Evolutionary conservation across 2,888 invertebrate genomes (phyloP).

Genomic region (Eupithecia abbreviata): DNA sequence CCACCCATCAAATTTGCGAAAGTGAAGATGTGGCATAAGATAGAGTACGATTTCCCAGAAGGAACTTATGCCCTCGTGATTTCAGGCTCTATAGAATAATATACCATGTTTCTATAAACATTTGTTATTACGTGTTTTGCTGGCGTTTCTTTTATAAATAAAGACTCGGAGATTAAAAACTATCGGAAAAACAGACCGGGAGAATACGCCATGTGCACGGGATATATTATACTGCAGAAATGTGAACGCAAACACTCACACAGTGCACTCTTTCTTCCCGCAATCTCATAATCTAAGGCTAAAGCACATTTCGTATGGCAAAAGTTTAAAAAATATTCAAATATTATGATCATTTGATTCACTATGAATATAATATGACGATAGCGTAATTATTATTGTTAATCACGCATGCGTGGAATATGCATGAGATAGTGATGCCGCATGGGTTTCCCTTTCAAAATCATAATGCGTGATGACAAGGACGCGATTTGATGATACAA

Average conservation of each 20-base stretch:
- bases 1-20: too few relatives aligned
- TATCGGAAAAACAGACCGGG: too few relatives aligned
- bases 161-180: too few relatives aligned
- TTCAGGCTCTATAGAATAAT: too few relatives aligned
- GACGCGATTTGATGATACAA: constrained; percentile 6
- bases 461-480: constrained; percentile 35
- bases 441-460: constrained; percentile 39
- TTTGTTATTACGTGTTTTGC: too few relatives aligned
- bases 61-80: too few relatives aligned
- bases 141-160: too few relatives aligned
- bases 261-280: neutral
- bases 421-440: constrained; percentile 28
- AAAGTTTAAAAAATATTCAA: constrained; percentile 7
- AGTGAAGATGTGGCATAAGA: too few relatives aligned
- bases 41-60: too few relatives aligned
- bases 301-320: neutral
- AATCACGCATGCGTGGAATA: constrained; percentile 38
- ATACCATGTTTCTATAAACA: too few relatives aligned
- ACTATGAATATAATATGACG: neutral
- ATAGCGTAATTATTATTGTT: constrained; percentile 23
- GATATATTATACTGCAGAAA: neutral
- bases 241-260: neutral
- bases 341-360: constrained; percentile 14
- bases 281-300: neutral
- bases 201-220: neutral